phyloP scores from a whole-genome alignment of 1,140 invertebrate genomes.

The Wasmannia auropunctata region DNA sequence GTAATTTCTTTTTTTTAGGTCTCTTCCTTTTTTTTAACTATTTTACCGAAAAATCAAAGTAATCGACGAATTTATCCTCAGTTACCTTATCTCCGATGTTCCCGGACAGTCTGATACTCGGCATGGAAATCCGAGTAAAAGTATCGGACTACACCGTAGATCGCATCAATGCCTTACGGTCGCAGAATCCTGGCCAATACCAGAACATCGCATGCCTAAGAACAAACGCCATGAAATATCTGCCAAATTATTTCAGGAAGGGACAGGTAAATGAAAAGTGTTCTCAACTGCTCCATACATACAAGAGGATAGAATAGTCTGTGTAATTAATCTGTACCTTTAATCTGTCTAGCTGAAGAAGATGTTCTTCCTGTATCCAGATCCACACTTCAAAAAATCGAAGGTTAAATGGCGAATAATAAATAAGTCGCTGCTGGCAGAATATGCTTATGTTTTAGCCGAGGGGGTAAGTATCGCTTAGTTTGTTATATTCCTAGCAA shows the following conservation, averaged over 20 bases:
- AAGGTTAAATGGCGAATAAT: conserved; percentile 99
- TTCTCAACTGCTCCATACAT: neutral
- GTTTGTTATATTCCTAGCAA: too few species aligned
- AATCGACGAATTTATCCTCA: conserved; percentile 77
- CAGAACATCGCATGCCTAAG: conserved; percentile 98
- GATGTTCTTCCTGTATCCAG: conserved; percentile 99
- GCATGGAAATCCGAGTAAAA: conserved; percentile 99
- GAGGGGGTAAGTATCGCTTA: conserved; percentile 88
- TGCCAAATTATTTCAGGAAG: conserved; percentile 98
- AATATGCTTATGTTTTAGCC: conserved; percentile 97
- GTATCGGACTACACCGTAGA: conserved; percentile 99
- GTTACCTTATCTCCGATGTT: conserved; percentile 96
- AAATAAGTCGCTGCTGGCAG: conserved; percentile 95
- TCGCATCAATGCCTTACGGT: conserved; percentile 94
- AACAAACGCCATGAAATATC: conserved; percentile 99
- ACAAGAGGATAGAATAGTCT: neutral
- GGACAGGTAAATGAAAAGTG: conserved; percentile 89
- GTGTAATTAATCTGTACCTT: conserved; percentile 12
- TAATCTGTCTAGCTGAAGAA: conserved; percentile 92
- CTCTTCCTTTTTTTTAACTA: neutral
- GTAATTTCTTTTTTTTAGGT: too few species aligned
- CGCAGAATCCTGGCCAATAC: conserved; percentile 91
- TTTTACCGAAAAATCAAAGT: neutral
- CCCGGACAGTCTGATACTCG: conserved; percentile 95
- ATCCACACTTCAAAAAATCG: conserved; percentile 99